phyloP scores from a whole-genome alignment of 2,113 vertebrate species.

The Athene noctua region DNA sequence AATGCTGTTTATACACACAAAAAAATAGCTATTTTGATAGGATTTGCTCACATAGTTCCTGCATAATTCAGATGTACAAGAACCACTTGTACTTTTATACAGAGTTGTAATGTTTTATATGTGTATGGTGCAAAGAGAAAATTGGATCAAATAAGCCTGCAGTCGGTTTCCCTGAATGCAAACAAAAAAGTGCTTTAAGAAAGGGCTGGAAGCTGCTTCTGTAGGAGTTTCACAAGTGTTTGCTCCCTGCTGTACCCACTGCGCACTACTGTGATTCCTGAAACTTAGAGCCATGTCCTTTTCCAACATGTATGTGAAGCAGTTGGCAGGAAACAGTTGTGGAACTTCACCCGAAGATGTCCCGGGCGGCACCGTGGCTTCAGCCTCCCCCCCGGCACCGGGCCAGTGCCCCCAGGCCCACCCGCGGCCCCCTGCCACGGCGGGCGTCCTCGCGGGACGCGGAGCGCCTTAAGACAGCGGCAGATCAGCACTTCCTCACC shows the following conservation, averaged over 20 bases:
- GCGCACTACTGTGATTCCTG: constrained; percentile 74
- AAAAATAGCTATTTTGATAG: constrained; percentile 85
- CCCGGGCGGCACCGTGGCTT: background rate
- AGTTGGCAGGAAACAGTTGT: constrained; percentile 67
- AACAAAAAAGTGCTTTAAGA: constrained; percentile 70
- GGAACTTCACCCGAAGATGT: constrained; percentile 14
- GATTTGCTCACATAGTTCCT: constrained; percentile 83
- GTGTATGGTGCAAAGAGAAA: constrained; percentile 81
- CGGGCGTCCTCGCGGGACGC: background rate
- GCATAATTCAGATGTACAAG: constrained; percentile 81
- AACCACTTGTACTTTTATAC: constrained; percentile 82
- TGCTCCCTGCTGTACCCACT: constrained; percentile 68
- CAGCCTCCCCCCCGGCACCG: background rate
- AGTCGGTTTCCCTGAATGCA: constrained; percentile 71
- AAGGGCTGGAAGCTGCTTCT: constrained; percentile 68
- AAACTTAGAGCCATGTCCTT: constrained; percentile 71
- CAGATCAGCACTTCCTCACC: background rate
- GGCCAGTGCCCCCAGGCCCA: background rate
- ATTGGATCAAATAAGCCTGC: constrained; percentile 76
- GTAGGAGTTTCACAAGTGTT: constrained; percentile 65
- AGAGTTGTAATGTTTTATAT: constrained; percentile 79
- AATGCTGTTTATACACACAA: constrained; percentile 82
- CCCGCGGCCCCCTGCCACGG: background rate
- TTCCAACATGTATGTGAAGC: constrained; percentile 65
- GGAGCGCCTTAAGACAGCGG: background rate